Base-by-base conservation (phyloP, 2,888 invertebrate species). In the Calameuta filiformis region DNA sequence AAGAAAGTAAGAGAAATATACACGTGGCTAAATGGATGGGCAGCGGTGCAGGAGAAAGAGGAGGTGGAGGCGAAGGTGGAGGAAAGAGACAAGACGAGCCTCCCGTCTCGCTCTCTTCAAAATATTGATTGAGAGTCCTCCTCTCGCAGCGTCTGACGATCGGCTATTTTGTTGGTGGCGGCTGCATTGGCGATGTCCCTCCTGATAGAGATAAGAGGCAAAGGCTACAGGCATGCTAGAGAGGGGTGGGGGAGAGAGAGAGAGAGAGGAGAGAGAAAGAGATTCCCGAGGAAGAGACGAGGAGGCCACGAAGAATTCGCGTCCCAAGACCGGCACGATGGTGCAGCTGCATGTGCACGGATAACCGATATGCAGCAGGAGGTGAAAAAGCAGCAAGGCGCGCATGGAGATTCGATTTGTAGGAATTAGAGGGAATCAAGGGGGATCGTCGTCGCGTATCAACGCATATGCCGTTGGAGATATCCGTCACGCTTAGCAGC, bases 91-190 rank as follows among this genome's bases (percentile, higher is more conserved):
- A n/a, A 35, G 34, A 73, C 73, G 73, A 34, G 33, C 11, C 35
- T 73, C 73, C 11, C 73, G 33, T 35, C 35, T n/a, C 34, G 33
- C 34, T 80, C 85, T 83, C 81, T 82, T 82, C 84, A 85, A 85
- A 82, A 85, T 85, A 85, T 85, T 82, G 85, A 85, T 84, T 76
- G 79, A 81, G 73, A 77, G 77, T 35, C 74, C 80, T 76, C 33
- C 71, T 33, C 35, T 37, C 33, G 56, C 75, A 35, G 69, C 75
- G 68, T 74, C 35, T 40, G 76, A 76, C 82, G 79, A 75, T 73
- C 40, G 74, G 69, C 68, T 75, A 75, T 79, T 76, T 79, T 75
- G 80, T 79, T 83, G 80, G 37, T 74, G 40, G 15, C 15, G 40
- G 15, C 40, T 40, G 40, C 40, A 40, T 15, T 40, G 40, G 15